A percentile compares a stretch with the other conserved stretches of the same genome.
These are phyloP conservation scores for Parnassius orleans DNA, from an alignment of 2,888 invertebrate genomes.

Conservation along the genomic window DNA sequence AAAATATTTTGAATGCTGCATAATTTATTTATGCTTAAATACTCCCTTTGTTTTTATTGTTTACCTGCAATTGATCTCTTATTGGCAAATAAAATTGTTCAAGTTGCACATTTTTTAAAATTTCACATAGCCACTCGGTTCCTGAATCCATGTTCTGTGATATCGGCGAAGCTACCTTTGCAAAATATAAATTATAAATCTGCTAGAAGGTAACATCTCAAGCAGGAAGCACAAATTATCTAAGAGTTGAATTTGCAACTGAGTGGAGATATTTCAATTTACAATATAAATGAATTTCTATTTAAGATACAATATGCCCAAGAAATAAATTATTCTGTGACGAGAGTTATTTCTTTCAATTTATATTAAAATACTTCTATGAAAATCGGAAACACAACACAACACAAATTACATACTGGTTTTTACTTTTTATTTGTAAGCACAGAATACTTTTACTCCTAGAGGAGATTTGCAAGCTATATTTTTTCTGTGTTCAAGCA, in stretches of 20 bases:
- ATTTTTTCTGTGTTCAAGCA: too few species aligned
- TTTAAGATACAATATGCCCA: too few species aligned
- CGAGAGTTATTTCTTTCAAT: too few species aligned
- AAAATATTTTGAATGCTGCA: conserved; percentile 2
- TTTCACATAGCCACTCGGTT: conserved; percentile 91
- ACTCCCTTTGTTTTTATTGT: conserved; percentile 7
- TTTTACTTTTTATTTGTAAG: too few species aligned
- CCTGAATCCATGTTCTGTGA: conserved; percentile 64
- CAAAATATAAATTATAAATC: conserved; percentile 37
- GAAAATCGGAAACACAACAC: too few species aligned
- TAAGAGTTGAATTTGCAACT: conserved; percentile 5
- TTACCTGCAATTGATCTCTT: conserved; percentile 94
- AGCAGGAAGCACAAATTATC: conserved; percentile 63
- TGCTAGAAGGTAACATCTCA: conserved; percentile 57
- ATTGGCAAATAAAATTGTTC: conserved; percentile 94
- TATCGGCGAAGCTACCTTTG: conserved; percentile 28
- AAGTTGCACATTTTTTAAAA: conserved; percentile 94
- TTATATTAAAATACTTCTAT: too few species aligned
- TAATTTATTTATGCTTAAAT: neutral
- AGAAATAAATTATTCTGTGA: too few species aligned
- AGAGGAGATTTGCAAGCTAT: too few species aligned
- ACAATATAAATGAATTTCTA: too few species aligned
- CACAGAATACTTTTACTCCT: too few species aligned
- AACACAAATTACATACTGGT: too few species aligned
- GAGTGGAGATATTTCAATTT: neutral